Evolutionary conservation across 2,888 invertebrate species (phyloP).

Genomic region (Nephrotoma appendiculata): DNA sequence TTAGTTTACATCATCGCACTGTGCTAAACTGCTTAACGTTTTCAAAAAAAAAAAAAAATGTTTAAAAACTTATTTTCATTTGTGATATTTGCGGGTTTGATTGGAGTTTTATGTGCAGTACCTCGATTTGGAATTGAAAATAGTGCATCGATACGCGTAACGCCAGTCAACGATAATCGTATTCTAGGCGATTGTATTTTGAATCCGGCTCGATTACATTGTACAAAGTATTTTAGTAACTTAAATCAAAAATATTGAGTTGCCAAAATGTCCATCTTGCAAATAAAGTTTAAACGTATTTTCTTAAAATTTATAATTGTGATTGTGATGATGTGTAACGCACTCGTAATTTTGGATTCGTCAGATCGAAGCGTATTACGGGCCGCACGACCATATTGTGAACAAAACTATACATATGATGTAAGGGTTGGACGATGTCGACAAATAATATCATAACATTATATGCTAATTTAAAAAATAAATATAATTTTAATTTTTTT

Average conservation of each 20-base stretch:
- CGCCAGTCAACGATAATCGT: neutral
- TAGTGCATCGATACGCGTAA: neutral
- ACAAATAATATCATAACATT: neutral
- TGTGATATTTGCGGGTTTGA: neutral
- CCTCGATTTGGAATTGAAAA: neutral
- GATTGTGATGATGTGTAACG: neutral
- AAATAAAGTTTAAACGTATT: neutral
- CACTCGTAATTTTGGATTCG: neutral
- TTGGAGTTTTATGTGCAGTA: neutral
- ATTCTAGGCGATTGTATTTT: neutral
- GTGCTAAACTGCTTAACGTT: neutral
- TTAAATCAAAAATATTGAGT: neutral
- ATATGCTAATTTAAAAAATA: neutral
- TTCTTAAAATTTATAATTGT: neutral
- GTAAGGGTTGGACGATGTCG: neutral
- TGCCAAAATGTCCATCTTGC: neutral
- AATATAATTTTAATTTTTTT: neutral
- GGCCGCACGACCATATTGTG: neutral
- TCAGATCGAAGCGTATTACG: neutral
- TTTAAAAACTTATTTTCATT: neutral
- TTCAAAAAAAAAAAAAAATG: neutral
- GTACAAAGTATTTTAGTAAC: neutral
- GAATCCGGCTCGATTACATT: neutral
- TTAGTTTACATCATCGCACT: no score
- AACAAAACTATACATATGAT: neutral